phyloP scores from a whole-genome alignment of 2,797 vertebrate genomes.

The Sebastes matsubarae region DNA sequence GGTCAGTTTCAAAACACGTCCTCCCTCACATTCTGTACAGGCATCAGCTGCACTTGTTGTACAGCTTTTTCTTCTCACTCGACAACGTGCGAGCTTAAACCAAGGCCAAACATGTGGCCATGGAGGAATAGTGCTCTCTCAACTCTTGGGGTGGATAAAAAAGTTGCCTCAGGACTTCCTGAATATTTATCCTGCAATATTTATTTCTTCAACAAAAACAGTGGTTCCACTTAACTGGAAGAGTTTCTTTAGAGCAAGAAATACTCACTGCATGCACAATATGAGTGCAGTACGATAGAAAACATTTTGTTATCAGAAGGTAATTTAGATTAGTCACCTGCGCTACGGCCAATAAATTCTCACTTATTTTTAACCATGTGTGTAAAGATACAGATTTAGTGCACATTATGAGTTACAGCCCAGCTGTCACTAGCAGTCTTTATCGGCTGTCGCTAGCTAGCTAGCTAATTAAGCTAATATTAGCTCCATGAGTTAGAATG shows the following conservation, averaged over 20 bases:
- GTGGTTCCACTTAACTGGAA: not conserved
- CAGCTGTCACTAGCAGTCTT: not conserved
- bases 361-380: not conserved
- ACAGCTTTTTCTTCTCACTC: constrained; percentile 31
- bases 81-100: constrained; percentile 7
- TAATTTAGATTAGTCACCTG: not conserved
- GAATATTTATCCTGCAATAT: constrained; percentile 1
- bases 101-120: constrained; percentile 27
- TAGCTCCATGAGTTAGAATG: not conserved
- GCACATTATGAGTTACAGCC: not conserved
- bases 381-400: no score
- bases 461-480: not conserved
- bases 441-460: not conserved
- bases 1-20: constrained; percentile 47
- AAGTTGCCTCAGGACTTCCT: not conserved
- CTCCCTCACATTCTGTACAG: constrained; percentile 27
- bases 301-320: not conserved
- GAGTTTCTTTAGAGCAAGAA: not conserved
- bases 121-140: constrained; percentile 1
- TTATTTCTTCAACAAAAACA: not conserved
- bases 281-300: not conserved
- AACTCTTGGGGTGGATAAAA: not conserved
- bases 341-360: not conserved
- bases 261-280: not conserved
- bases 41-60: constrained; percentile 9